These are phyloP conservation scores for Spondyliosoma cantharus DNA, from an alignment of 2,797 vertebrate genomes.

Conservation along the genomic window DNA sequence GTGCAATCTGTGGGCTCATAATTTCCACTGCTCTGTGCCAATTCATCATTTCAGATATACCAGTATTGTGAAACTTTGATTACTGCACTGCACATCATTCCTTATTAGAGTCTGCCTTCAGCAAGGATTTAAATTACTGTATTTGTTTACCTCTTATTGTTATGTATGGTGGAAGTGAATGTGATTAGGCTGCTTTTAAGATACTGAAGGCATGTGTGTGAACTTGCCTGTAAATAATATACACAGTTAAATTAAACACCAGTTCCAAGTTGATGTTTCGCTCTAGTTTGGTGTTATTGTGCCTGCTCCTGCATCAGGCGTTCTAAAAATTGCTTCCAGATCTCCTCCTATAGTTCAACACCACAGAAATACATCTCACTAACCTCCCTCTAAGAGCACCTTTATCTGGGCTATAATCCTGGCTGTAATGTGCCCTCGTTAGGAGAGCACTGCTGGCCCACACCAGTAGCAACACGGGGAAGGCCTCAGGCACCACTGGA, in stretches of 20 bases:
- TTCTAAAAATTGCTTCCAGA: conserved; percentile 65
- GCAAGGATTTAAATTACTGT: conserved; percentile 36
- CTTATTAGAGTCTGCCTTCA: conserved; percentile 41
- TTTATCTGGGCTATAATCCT: conserved; percentile 89
- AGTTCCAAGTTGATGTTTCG: neutral
- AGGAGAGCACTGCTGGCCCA: conserved; percentile 91
- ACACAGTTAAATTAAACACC: neutral
- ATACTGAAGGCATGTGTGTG: neutral
- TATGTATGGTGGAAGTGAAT: conserved; percentile 21
- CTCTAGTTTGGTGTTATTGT: conserved; percentile 14
- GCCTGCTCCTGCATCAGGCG: conserved; percentile 30
- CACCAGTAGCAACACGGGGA: conserved; percentile 88
- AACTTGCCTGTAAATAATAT: conserved; percentile 32
- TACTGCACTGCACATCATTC: conserved; percentile 40
- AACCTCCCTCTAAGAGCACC: conserved; percentile 74
- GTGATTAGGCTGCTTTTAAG: conserved; percentile 40
- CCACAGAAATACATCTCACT: conserved; percentile 69
- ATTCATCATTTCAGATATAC: conserved; percentile 71
- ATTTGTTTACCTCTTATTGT: conserved; percentile 61
- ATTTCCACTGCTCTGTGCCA: conserved; percentile 74
- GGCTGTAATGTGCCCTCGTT: conserved; percentile 94
- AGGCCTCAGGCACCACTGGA: conserved; percentile 95
- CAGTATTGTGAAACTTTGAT: conserved; percentile 60
- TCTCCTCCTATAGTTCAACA: conserved; percentile 43
- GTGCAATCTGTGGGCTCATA: conserved; percentile 77